Conservation (phyloP, 2,113 vertebrate genomes). For the Camelus bactrianus region DNA sequence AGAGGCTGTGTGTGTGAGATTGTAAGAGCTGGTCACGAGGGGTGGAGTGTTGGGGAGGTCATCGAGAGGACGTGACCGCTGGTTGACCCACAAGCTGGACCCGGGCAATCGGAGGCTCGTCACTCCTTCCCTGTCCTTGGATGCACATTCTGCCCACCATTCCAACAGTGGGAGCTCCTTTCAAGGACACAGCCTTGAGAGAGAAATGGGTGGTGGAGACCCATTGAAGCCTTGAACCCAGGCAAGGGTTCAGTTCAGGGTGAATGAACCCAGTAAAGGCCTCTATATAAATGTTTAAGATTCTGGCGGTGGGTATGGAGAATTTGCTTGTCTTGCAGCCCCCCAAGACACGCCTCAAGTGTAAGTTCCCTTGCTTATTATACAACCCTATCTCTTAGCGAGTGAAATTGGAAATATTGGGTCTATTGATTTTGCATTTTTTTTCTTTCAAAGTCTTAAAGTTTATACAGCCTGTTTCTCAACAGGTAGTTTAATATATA, state of each 20-base stretch:
- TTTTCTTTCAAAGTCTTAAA: slow-evolving; percentile 19
- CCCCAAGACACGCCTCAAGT: neutral
- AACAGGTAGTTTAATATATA: slow-evolving; percentile 26
- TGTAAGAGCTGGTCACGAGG: neutral
- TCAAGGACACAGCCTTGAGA: neutral
- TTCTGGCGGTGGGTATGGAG: neutral
- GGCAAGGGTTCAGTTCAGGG: neutral
- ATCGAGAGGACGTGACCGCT: rapidly evolving
- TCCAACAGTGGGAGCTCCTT: neutral
- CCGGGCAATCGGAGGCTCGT: rapidly evolving
- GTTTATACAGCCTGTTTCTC: neutral
- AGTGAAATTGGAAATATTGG: neutral
- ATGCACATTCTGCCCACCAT: neutral
- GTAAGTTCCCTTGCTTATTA: neutral
- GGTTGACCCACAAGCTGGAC: neutral
- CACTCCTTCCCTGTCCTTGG: neutral
- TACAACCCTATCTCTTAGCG: neutral
- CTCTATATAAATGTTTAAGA: neutral
- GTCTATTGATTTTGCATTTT: slow-evolving; percentile 22
- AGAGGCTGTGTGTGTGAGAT: neutral
- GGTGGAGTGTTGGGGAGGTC: neutral
- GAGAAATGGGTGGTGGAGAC: neutral
- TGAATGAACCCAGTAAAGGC: neutral
- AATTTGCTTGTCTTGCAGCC: neutral
- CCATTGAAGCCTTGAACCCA: neutral